phyloP scores from a whole-genome alignment of 1,140 invertebrate species.

The Zaprionus gabonicus region DNA sequence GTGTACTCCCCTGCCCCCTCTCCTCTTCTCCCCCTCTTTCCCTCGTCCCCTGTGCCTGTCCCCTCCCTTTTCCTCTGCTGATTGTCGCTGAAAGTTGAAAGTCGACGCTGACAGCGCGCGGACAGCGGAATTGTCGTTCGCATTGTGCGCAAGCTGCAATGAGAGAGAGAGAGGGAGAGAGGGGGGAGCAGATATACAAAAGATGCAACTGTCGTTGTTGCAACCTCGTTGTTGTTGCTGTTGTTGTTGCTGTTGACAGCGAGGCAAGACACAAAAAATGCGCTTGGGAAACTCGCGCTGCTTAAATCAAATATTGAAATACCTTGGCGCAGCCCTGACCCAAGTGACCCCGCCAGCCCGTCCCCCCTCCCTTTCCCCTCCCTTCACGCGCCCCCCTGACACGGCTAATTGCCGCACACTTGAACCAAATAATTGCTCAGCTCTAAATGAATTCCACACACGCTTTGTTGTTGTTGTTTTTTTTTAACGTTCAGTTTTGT shows the following conservation, averaged over 20 bases:
- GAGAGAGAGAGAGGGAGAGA: background rate
- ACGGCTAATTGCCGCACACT: conserved; percentile 65
- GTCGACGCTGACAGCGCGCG: conserved; percentile 71
- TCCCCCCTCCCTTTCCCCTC: conserved; percentile 4
- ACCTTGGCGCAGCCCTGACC: conserved; percentile 63
- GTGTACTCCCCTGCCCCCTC: conserved; percentile 10
- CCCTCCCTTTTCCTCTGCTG: conserved; percentile 22
- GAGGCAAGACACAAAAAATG: conserved; percentile 63
- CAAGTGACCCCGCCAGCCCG: conserved; percentile 12
- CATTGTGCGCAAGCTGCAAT: conserved; percentile 59
- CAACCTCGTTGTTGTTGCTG: conserved; percentile 39
- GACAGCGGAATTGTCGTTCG: conserved; percentile 74
- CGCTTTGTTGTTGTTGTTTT: conserved; percentile 33
- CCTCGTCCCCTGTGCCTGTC: background rate
- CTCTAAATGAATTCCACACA: conserved; percentile 61
- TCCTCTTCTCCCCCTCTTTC: background rate
- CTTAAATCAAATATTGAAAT: conserved; percentile 81
- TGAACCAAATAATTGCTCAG: conserved; percentile 69
- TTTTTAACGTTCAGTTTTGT: conserved; percentile 40
- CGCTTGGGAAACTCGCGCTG: conserved; percentile 75
- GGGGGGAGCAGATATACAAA: conserved; percentile 67
- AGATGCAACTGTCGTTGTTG: conserved; percentile 75
- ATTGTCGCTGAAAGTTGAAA: conserved; percentile 78
- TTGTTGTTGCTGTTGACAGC: conserved; percentile 56
- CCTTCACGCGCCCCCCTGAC: too few relatives aligned